Conservation (phyloP, 2,797 vertebrate species). For the Premnoplex brunnescens region DNA sequence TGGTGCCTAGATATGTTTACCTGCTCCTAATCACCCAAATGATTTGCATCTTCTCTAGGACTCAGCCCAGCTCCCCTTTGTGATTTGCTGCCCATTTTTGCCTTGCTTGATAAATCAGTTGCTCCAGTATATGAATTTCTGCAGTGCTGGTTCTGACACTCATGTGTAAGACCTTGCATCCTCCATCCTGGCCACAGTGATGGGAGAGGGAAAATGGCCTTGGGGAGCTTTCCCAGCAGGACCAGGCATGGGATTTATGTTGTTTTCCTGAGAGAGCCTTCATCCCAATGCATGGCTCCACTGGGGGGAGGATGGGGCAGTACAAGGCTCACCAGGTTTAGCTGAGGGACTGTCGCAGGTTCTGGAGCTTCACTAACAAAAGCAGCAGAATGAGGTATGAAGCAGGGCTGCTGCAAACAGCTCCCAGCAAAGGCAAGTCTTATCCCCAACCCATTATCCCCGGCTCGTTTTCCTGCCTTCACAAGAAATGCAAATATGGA, state of each 20-base stretch:
- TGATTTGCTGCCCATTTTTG: neutral
- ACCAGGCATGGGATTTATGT: fast-evolving
- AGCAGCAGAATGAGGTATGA: fast-evolving
- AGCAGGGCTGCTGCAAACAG: neutral
- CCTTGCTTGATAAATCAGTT: fast-evolving
- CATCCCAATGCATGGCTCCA: fast-evolving
- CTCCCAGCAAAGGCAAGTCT: neutral
- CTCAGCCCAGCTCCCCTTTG: neutral
- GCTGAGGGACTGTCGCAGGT: neutral
- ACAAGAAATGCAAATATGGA: neutral
- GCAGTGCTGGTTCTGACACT: fast-evolving
- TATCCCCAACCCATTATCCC: neutral
- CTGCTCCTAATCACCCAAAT: neutral
- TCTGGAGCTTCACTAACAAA: neutral
- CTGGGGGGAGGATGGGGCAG: neutral
- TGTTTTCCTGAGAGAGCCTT: neutral
- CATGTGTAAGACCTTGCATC: neutral
- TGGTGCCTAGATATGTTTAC: neutral
- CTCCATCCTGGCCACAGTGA: fast-evolving
- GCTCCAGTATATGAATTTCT: neutral
- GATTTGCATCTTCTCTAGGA: neutral
- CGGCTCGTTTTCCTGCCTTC: neutral
- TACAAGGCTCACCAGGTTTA: fast-evolving
- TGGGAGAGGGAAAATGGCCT: neutral
- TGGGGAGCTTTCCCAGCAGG: neutral